Evolutionary conservation across 92 coral and sea anemone genomes (phyloP), one percentile per base, ranked within the genome.

Genomic region (Parazoanthus swiftii): DNA sequence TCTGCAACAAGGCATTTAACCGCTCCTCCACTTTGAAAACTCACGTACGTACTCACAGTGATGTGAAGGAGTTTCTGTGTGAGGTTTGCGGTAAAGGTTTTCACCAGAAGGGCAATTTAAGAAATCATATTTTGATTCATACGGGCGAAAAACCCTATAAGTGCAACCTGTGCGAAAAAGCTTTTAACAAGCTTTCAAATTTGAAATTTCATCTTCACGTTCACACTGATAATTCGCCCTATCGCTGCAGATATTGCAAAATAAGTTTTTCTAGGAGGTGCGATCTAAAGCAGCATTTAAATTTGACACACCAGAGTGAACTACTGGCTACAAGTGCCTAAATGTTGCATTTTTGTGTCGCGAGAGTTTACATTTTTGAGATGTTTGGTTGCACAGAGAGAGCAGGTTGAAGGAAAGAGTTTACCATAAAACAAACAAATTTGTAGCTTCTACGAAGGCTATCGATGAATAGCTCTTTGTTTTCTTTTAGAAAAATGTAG

Each of bases 121-220:
- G 95, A 81, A 95, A 95, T 86, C 98, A 95, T 81, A 85, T 88
- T 63, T 91, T 95, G 5, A 95, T 95, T 76, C 98, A 95, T 88
- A 95, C 98, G 0, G 98, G 98, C 4, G 98, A 95, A 81, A 95
- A 95, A 72, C 98, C 98, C 0, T 93, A 93, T 77, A 95, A 91
- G 86, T 95, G 98, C 58, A 81, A 85, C 0, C 75, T 95, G 73
- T 95, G 98, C 72, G 94, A 92, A 68, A 95, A 95, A 66, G 98
- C 98, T 35, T 95, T 95, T 80, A 95, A 95, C 85, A 95, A 95
- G 88, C 91, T 95, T 77, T 95, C 98, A 36, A 95, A 95, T 76
- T 85, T 95, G 76, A 95, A 95, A 79, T 95, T 95, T 76, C 98
- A 95, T 51, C 94, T 95, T 89, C 98, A 95, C 43, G 92, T 95